phyloP scores from a whole-genome alignment of 2,113 vertebrate genomes.

The Nycticryphes semicollaris region DNA sequence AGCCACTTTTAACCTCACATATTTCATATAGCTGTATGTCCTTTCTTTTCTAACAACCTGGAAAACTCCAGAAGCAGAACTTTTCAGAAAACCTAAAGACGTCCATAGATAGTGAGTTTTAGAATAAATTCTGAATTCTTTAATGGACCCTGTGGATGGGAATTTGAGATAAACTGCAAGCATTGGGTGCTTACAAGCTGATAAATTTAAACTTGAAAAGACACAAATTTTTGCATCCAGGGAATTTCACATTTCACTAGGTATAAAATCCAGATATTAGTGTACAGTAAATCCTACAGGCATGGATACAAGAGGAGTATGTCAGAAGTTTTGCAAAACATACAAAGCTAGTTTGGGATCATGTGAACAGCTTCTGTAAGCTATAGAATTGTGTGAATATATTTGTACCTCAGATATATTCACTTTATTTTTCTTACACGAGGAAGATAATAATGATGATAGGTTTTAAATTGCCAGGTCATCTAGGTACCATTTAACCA shows the following conservation, averaged over 20 bases:
- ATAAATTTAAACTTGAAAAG: neutral
- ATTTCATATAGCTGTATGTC: neutral
- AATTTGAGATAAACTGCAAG: neutral
- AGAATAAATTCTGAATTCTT: neutral
- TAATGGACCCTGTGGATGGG: neutral
- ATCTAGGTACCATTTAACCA: neutral
- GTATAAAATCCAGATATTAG: neutral
- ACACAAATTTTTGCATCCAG: neutral
- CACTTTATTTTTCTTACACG: neutral
- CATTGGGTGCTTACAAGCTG: neutral
- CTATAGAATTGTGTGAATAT: neutral
- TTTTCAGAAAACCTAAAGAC: neutral
- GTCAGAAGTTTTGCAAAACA: neutral
- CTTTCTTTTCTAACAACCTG: neutral
- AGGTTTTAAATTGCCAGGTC: neutral
- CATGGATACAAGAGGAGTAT: neutral
- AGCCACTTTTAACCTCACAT: neutral
- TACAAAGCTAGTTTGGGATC: neutral
- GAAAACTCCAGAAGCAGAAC: neutral
- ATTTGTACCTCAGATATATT: neutral
- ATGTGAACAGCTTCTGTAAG: neutral
- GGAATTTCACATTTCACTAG: neutral
- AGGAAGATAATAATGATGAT: neutral
- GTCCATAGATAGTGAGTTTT: neutral
- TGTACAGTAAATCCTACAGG: neutral